Base-by-base conservation (phyloP, 2,888 invertebrate species). In the Chydorus sphaericus region DNA sequence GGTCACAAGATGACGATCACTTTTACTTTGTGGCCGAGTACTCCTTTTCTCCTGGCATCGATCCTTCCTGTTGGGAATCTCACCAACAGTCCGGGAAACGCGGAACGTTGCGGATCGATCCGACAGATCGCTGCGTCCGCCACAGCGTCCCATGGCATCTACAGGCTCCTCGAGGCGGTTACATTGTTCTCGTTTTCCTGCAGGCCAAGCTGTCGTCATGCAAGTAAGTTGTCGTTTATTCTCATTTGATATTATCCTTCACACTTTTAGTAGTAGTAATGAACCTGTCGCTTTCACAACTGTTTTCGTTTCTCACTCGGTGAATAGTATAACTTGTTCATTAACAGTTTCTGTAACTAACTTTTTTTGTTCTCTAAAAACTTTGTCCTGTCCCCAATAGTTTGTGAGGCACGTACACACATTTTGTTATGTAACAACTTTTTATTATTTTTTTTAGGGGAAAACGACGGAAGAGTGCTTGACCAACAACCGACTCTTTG, bases 21-120 rank as follows among this genome's bases (percentile, higher is more conserved):
- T 52, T 52, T 23, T 36, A 52, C 36, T 52, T 52, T 26, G 36
- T 31, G 26, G 52, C 52, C 31, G 36, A 36, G 23, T 52, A 52
- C 20, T 31, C 33, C 20, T 31, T 52, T 18, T 26, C 26, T 8
- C 36, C 16, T 11, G 52, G 44, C 23, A 44, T 52, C 23, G 52
- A 52, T 36, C 23, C 52, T 8, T 11, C 10, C 33, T 52, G 52
- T 26, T 26, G 33, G 26, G 36, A 31, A 16, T 23, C 10, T 18
- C 31, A 52, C 23, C 33, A 52, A 26, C 23, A 36, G 26, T 14
- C 52, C 31, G 36, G 36, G 23, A 44, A 44, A 10, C 52, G 52
- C 31, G 52, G 52, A 8, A 33, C 11, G 11, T 2, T 52, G 8
- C 33, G 26, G 23, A 36, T 52, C n/a, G 23, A 26, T 18, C 26